Base-by-base conservation (phyloP, 2,113 vertebrate genomes). In the Charina bottae region DNA sequence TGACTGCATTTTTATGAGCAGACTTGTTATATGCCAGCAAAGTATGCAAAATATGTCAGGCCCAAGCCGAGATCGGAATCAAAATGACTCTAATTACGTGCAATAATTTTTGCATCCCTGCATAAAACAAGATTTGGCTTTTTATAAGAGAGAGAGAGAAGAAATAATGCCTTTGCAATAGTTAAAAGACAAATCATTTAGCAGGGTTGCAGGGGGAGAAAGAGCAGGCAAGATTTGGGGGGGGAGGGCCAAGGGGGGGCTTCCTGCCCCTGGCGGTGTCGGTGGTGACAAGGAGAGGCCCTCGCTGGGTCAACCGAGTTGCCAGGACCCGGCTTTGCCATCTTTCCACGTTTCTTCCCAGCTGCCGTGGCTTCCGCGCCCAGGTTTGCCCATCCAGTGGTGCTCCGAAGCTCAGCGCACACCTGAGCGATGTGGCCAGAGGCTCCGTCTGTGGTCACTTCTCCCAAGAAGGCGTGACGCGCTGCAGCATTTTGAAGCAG, bases 51-150 rank as follows among this genome's bases (percentile, higher is more conserved):
- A 96, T 96, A 92, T 95, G 97, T 97, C 97, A 97, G 95, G 96
- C 94, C 95, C 97, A 96, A 95, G 96, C 95, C 89, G 95, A 96
- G 96, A 94, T 96, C 56, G 86, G 96, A 97, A 97, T 97, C 83
- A 91, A 96, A 97, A 97, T 95, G 91, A 94, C 95, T 96, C 96
- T 97, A 97, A 98, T 98, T 97, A 97, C 87, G 94, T 49, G 96
- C 96, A 97, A 97, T 98, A 95, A 97, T 97, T 97, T 97, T 95
- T 96, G 96, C 93, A 97, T 97, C 96, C 96, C 93, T 93, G 95
- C 96, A 97, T 95, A 96, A 98, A 97, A 96, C 96, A 96, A 94
- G 93, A 96, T 94, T 96, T 42, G 90, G 64, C 90, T 91, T 88
- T 78, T 88, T 58, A 24, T 28, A 60, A 46, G 37, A 24, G 46